These are phyloP conservation scores for Noturus placidus DNA, from an alignment of 2,113 vertebrate species.

Conservation along the genomic window DNA sequence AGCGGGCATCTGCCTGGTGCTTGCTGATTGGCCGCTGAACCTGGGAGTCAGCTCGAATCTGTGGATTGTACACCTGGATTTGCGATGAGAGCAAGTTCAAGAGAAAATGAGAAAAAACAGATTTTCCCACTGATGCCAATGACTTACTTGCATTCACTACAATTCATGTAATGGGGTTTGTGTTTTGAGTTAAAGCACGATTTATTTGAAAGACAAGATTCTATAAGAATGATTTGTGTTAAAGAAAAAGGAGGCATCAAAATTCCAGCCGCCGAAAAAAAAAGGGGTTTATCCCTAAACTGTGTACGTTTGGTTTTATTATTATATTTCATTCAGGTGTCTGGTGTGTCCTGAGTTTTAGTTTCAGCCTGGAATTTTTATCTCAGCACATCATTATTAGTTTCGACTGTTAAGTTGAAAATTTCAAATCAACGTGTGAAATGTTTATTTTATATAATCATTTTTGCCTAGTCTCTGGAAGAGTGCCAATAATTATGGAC, in stretches of 20 bases:
- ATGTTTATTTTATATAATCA: background rate
- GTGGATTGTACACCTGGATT: slow-evolving; percentile 88
- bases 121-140: background rate
- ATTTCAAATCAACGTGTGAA: background rate
- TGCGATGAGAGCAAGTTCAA: background rate
- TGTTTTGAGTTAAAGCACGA: background rate
- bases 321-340: background rate
- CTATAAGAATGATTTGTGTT: background rate
- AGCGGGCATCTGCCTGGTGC: slow-evolving; percentile 84
- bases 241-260: background rate
- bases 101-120: background rate
- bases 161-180: background rate
- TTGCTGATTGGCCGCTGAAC: slow-evolving; percentile 85
- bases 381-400: background rate
- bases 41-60: slow-evolving; percentile 89
- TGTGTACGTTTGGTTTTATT: background rate
- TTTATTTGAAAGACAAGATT: background rate
- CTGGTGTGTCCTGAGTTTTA: background rate
- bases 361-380: background rate
- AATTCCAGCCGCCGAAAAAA: too few species aligned
- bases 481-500: background rate
- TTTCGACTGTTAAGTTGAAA: background rate
- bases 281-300: too few species aligned
- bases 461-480: background rate
- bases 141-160: background rate